Conservation (phyloP, 1,140 invertebrate species). For the Neodiprion fabricii region DNA sequence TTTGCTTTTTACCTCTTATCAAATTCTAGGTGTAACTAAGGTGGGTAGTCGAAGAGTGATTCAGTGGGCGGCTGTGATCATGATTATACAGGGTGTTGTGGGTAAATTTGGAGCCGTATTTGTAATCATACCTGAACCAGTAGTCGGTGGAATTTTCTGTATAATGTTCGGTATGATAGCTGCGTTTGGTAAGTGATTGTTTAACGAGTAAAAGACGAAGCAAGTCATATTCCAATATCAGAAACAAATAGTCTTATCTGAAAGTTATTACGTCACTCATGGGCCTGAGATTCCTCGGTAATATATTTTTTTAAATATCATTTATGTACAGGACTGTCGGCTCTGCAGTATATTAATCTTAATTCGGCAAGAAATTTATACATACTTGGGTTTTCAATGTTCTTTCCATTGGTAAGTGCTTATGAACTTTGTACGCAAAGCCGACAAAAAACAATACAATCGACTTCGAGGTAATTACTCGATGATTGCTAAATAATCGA, state of each 20-base stretch:
- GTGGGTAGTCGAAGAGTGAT: conserved; percentile 87
- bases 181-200: conserved; percentile 69
- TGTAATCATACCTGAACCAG: conserved; percentile 87
- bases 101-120: conserved; percentile 87
- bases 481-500: conserved; percentile 16
- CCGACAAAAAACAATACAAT: conserved; percentile 11
- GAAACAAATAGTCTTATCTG: not conserved
- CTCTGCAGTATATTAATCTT: conserved; percentile 82
- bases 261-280: not conserved
- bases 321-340: conserved; percentile 70
- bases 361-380: conserved; percentile 85
- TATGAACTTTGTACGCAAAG: conserved; percentile 12
- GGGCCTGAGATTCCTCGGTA: conserved; percentile 10
- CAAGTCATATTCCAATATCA: not conserved
- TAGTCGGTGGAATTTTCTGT: conserved; percentile 88
- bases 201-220: conserved; percentile 8
- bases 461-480: not conserved
- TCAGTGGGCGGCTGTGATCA: conserved; percentile 78
- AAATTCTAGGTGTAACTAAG: conserved; percentile 61
- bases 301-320: conserved; percentile 7
- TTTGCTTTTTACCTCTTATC: not conserved
- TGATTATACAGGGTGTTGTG: conserved; percentile 81
- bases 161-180: conserved; percentile 88
- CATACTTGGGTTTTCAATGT: conserved; percentile 87
- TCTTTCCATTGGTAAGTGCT: conserved; percentile 74